Conservation (phyloP, 2,888 invertebrate genomes). For the Pyrgus malvae region DNA sequence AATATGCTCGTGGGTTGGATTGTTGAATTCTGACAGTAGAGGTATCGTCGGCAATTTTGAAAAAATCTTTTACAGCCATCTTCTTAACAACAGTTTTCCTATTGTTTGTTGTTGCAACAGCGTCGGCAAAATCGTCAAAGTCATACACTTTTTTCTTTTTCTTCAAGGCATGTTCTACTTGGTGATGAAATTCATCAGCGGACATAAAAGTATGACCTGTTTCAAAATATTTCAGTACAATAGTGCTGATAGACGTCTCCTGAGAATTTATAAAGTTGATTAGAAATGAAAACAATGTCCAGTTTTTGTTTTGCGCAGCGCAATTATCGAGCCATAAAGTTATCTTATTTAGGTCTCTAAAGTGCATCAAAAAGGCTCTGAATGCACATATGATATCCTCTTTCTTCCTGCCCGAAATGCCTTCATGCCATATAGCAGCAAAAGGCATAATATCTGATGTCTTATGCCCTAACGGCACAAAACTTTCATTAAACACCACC, state of each 20-base stretch:
- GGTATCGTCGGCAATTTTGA: background rate
- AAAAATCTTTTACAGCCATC: background rate
- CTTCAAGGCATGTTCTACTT: constrained; percentile 41
- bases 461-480: too few species aligned
- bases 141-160: constrained; percentile 26
- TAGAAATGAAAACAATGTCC: constrained; percentile 36
- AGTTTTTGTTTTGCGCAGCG: constrained; percentile 37
- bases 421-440: too few species aligned
- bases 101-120: background rate
- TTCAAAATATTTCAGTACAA: constrained; percentile 29
- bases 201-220: constrained; percentile 44
- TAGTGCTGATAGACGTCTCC: too few species aligned
- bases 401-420: too few species aligned
- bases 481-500: too few species aligned
- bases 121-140: background rate
- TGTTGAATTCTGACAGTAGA: background rate
- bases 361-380: too few species aligned
- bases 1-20: background rate
- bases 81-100: background rate
- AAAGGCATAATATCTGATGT: too few species aligned
- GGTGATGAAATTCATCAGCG: constrained; percentile 46
- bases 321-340: too few species aligned
- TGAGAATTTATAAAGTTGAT: constrained; percentile 27
- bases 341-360: too few species aligned
- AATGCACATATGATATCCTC: too few species aligned